Conservation (phyloP, 2,113 vertebrate species). For the Galeopterus variegatus region DNA sequence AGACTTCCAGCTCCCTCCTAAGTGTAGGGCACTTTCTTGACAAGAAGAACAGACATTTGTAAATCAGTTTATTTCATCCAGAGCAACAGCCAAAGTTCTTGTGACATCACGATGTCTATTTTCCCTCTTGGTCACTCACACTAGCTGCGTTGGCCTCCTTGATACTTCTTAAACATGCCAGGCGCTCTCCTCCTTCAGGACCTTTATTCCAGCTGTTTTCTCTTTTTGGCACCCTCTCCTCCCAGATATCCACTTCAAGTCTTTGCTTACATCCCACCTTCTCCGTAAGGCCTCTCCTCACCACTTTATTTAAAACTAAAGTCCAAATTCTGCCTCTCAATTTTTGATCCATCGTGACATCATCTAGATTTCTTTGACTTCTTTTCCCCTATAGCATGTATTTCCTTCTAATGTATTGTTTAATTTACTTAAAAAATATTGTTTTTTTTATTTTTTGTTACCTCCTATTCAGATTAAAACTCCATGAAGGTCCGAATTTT, state of each 20-base stretch:
- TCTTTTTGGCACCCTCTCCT: background rate
- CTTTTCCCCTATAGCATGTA: background rate
- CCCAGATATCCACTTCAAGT: background rate
- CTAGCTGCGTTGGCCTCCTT: background rate
- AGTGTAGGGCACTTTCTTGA: background rate
- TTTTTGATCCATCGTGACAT: background rate
- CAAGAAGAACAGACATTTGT: conserved; percentile 19
- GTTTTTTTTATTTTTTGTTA: conserved; percentile 37
- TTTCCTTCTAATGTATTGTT: background rate
- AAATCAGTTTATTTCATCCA: background rate
- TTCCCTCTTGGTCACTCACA: background rate
- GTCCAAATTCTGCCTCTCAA: background rate
- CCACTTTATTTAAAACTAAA: background rate
- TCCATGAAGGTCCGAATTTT: background rate
- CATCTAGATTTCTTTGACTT: background rate
- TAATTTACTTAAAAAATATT: conserved; percentile 45
- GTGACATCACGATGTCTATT: background rate
- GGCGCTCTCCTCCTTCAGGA: background rate
- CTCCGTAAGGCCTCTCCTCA: background rate
- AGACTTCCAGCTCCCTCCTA: background rate
- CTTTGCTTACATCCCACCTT: background rate
- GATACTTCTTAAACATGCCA: background rate
- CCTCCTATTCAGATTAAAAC: background rate
- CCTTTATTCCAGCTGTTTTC: background rate
- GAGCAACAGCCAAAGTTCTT: background rate